Evolutionary conservation across 2,797 vertebrate genomes (phyloP).

Genomic region (Centroberyx gerrardi): DNA sequence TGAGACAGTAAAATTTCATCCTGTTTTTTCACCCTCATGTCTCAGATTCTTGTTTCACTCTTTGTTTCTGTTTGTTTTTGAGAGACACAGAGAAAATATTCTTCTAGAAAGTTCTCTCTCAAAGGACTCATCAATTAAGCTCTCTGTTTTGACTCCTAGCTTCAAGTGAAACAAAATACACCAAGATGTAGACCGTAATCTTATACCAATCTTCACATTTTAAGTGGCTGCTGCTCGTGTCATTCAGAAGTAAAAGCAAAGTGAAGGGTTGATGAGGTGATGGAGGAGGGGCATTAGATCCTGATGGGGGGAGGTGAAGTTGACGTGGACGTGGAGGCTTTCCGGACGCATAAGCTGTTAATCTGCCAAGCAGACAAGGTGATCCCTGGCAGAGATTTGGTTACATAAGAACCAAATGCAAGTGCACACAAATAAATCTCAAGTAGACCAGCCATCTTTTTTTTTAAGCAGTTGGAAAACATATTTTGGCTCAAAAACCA

Average conservation of each 20-base stretch:
- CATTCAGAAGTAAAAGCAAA: conserved; percentile 4
- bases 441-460: neutral
- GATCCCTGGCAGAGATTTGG: conserved; percentile 51
- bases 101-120: too few species aligned
- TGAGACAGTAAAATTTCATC: too few species aligned
- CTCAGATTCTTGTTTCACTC: too few species aligned
- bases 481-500: neutral
- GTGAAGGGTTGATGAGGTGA: conserved; percentile 31
- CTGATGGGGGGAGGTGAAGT: conserved; percentile 11
- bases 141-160: too few species aligned
- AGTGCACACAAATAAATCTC: conserved; percentile 14
- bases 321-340: conserved; percentile 26
- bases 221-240: neutral
- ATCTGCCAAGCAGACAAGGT: conserved; percentile 74
- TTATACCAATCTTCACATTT: too few species aligned
- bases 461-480: neutral
- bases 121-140: too few species aligned
- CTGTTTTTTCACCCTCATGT: too few species aligned
- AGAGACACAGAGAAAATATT: too few species aligned
- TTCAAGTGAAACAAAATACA: too few species aligned
- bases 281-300: conserved; percentile 11
- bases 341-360: conserved; percentile 72
- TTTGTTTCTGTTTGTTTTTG: too few species aligned
- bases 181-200: too few species aligned
- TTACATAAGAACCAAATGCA: conserved; percentile 45